Percentiles rank a stretch among this genome's conserved stretches.
phyloP scores from a whole-genome alignment of 1,140 invertebrate genomes.

The Zaprionus vittiger region DNA sequence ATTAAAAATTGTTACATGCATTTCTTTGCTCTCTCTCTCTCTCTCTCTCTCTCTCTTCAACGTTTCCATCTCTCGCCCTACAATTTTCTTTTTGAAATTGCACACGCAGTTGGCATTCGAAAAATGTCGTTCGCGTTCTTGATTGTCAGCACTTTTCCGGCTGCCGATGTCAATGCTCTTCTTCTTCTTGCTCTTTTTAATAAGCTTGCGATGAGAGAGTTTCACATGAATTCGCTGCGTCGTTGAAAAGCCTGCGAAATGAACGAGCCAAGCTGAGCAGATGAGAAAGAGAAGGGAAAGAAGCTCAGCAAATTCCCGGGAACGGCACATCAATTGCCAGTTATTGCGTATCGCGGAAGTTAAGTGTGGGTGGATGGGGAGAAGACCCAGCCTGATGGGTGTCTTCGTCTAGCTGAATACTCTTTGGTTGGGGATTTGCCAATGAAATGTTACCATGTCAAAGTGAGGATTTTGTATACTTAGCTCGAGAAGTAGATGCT shows the following conservation, averaged over 20 bases:
- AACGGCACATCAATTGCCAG: slow-evolving; percentile 26
- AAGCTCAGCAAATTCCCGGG: slow-evolving; percentile 28
- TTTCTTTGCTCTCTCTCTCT: neutral
- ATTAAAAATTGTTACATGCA: slow-evolving; percentile 79
- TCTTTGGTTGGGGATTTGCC: neutral
- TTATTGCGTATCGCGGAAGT: slow-evolving; percentile 10
- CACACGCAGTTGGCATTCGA: slow-evolving; percentile 61
- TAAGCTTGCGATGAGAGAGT: slow-evolving; percentile 54
- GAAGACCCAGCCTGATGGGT: neutral
- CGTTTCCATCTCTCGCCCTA: neutral
- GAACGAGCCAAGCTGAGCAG: neutral
- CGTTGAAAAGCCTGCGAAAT: slow-evolving; percentile 36
- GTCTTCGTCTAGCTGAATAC: neutral
- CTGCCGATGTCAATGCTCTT: neutral
- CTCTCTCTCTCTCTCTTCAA: neutral
- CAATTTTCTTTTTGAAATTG: slow-evolving; percentile 55
- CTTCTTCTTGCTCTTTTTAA: slow-evolving; percentile 44
- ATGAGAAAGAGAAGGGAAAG: neutral
- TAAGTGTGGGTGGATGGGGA: neutral
- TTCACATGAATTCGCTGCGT: slow-evolving; percentile 39
- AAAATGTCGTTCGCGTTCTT: slow-evolving; percentile 47
- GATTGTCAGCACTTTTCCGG: slow-evolving; percentile 44
- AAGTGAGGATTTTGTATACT: neutral
- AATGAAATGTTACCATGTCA: neutral
- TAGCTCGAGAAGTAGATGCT: neutral